Base-by-base conservation (phyloP, 1,140 invertebrate species). In the Hypsibius dujardini region DNA sequence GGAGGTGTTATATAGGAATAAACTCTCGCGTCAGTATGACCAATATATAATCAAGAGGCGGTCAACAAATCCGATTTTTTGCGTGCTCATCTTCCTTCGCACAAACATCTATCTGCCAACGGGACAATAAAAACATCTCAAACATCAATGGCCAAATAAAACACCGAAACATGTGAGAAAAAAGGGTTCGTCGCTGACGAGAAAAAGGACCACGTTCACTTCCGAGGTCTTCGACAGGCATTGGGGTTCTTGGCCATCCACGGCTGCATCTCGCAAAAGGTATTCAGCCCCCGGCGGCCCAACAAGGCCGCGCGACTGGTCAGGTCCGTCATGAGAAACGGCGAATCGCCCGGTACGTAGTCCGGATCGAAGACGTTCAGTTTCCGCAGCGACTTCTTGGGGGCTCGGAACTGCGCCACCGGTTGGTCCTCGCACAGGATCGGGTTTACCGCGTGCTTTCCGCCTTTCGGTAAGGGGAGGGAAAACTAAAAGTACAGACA, bases 371-470 rank as follows among this genome's bases (percentile, higher is more conserved):
- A 77, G 1, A 90, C 87, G 83, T 94, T 87, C 74, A 87, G 88
- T 79, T 89, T 92, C 2, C 82, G 85, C 59, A 85, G 81, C 1
- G 88, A 87, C 73, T 90, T 79, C 79, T 87, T 87, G 46, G 88
- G 85, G 0, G 85, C 84, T 80, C 86, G 85, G 78, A 93, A 88
- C 75, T 95, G 86, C 1, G 91, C 88, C 73, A 87, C 80, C 7
- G 77, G 87, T 79, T 96, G 92, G 82, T 95, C 92, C 79, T 87
- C 91, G 69, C 85, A 85, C 1, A 95, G 79, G 70, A 92, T 86
- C 1, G 93, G 93, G 81, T 95, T 92, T 47, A 86, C 85, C 1
- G 90, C 86, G 80, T 96, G 90, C 79, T 95, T 95, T 40, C 93
- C 94, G 70, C 92, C 92, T 46, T 87, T 84, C 12, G 91, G 91